These are phyloP conservation scores for Progne subis DNA, from an alignment of 2,113 vertebrate species.

Conservation along the genomic window DNA sequence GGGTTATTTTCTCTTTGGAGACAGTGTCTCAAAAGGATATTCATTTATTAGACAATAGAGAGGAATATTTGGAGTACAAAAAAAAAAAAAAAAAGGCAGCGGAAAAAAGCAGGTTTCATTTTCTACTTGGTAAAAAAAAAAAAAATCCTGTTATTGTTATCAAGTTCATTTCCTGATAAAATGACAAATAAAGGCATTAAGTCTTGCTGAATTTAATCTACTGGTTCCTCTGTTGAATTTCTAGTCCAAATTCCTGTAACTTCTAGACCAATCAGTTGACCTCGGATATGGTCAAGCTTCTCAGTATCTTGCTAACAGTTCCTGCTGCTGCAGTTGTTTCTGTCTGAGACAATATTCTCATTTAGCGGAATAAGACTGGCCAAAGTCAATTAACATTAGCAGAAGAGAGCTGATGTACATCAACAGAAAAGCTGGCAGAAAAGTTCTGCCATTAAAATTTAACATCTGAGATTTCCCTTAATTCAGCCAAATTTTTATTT, in stretches of 20 bases:
- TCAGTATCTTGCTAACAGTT: neutral
- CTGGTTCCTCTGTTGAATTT: neutral
- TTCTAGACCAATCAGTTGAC: neutral
- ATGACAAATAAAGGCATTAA: neutral
- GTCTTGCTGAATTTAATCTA: neutral
- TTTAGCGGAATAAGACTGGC: neutral
- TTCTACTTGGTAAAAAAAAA: neutral
- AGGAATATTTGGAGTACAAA: neutral
- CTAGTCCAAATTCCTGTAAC: neutral
- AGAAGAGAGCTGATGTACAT: neutral
- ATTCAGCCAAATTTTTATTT: neutral
- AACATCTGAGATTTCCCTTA: neutral
- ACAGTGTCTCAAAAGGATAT: slow-evolving; percentile 1
- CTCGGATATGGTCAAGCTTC: neutral
- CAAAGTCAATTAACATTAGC: neutral
- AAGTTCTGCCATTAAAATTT: neutral
- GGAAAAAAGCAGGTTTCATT: neutral
- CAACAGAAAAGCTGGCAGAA: neutral
- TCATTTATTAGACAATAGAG: neutral
- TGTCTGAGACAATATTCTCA: neutral
- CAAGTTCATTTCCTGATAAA: neutral
- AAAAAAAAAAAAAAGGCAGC: neutral
- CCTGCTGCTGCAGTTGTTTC: neutral
- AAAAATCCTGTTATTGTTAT: neutral
- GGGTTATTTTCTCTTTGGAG: neutral